Evolutionary conservation across 2,888 invertebrate genomes (phyloP), one percentile per base, ranked within the genome.

Genomic region (Rhogogaster chlorosoma): DNA sequence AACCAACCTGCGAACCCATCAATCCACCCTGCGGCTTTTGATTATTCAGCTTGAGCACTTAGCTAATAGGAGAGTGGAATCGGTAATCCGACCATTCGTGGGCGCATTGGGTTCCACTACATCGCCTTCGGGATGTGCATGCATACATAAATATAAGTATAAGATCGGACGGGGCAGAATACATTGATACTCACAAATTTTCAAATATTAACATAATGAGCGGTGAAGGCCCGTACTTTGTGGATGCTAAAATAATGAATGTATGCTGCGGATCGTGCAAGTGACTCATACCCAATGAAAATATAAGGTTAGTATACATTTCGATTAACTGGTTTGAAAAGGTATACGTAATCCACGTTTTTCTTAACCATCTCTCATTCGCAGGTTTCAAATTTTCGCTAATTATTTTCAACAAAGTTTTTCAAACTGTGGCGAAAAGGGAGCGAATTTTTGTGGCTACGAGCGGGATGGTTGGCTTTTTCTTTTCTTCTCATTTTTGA

Each of bases 1-100:
- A 78, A 49, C 26, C 32, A 78, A 53, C 53, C 78, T 32, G 78
- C 78, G n/a, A 32, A 53, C 57, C 53, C 32, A 36, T 78, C 78
- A 53, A 78, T 78, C 78, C n/a, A 53, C 78, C 49, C n/a, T 53
- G 78, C 53, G 53, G 78, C 53, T 57, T 36, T 53, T 53, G 78
- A 53, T 57, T 78, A 78, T 78, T 78, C 78, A 78, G 78, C 57
- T 78, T 53, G 53, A 78, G 78, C 78, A 78, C 78, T 78, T 78
- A 78, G 78, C 78, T 78, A 53, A 78, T 78, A 53, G 78, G 78
- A 78, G 78, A 78, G 53, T 57, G 78, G 53, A 78, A n/a, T 53
- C 78, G 32, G 78, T 57, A 53, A 53, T 36, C 53, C 32, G 36
- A 32, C 78, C 29, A 78, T 53, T 57, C 78, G 57, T 78, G 57